A percentile compares a stretch with the other conserved stretches of the same genome.
phyloP scores from a whole-genome alignment of 2,113 vertebrate genomes.

The Empidonax alnorum region DNA sequence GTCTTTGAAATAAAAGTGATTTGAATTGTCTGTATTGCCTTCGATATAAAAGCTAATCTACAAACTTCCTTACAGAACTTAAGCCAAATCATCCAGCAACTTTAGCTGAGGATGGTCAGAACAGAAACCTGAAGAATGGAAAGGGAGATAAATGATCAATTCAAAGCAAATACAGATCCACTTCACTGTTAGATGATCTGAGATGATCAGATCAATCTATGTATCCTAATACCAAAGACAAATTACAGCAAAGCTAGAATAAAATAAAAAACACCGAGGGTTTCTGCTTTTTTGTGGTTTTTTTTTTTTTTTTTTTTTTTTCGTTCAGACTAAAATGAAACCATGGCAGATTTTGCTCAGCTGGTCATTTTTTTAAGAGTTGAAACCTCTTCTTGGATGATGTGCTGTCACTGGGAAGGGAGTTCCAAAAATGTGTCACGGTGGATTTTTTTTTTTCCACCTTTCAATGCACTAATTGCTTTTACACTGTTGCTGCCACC shows the following conservation, averaged over 20 bases:
- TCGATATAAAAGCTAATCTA: not conserved
- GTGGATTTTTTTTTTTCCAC: not conserved
- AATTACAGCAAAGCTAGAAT: not conserved
- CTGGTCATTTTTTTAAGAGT: not conserved
- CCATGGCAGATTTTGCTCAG: not conserved
- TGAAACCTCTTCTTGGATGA: not conserved
- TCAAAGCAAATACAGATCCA: not conserved
- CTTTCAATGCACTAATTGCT: not conserved
- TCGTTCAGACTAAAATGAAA: not conserved
- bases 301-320: too few relatives aligned
- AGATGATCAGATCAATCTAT: not conserved
- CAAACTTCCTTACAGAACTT: not conserved
- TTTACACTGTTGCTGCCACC: not conserved
- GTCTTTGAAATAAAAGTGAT: not conserved
- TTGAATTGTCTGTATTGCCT: not conserved
- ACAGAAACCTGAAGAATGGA: not conserved
- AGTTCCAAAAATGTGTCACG: not conserved
- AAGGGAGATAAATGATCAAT: not conserved
- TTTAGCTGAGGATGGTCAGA: not conserved
- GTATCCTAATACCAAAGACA: not conserved
- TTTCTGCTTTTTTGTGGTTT: not conserved
- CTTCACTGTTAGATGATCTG: not conserved
- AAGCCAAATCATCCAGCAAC: not conserved
- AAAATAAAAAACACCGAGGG: not conserved
- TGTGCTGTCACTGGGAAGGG: fast-evolving